Base-by-base conservation (phyloP, 2,797 vertebrate genomes). In the Sternotherus odoratus region DNA sequence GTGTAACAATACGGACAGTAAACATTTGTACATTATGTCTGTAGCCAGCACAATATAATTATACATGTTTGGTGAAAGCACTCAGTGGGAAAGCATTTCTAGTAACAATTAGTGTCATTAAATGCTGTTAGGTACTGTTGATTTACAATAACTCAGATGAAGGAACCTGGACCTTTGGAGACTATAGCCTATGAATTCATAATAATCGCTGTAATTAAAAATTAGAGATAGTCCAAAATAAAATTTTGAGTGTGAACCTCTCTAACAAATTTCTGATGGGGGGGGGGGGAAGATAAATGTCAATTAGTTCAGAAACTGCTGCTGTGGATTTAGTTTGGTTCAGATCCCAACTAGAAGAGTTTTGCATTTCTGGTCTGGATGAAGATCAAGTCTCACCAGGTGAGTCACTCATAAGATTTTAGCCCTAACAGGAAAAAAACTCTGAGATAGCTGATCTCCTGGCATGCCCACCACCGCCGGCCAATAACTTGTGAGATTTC, bases 171-270 rank as follows among this genome's bases (percentile, higher is more conserved):
- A 48, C 84, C 87, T 77, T 39, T 43, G 89, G 83, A 92, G 39
- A 85, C 77, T 63, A 93, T 89, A 77, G 77, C 53, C 78, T 83
- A 19, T 54, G 90, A 86, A 95, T 91, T 79, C 92, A 78, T 89
- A 81, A 95, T 89, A 54, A 74, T 57, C 53, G 24, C 57, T 88
- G 86, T 88, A 86, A 94, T 91, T 86, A 91, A 95, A 36, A 86
- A 78, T 50, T 48, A 12, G 33, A 43, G 60, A 2, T 0, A 2
- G 36, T n/a, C 56, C 90, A 91, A 69, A 88, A 93, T 50, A 69
- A 79, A 87, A 49, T n/a, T 89, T 92, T 79, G 36, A 39, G 79
- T 60, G 0, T 15, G 57, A 24, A 2, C 39, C 50, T 84, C 50
- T 84, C 83, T 1, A 66, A 1, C 77, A 72, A 12, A 43, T 33